Percentiles rank a stretch among this genome's conserved stretches.
Conservation (phyloP, 2,797 vertebrate species). For the Crocodylus rhombifer region DNA sequence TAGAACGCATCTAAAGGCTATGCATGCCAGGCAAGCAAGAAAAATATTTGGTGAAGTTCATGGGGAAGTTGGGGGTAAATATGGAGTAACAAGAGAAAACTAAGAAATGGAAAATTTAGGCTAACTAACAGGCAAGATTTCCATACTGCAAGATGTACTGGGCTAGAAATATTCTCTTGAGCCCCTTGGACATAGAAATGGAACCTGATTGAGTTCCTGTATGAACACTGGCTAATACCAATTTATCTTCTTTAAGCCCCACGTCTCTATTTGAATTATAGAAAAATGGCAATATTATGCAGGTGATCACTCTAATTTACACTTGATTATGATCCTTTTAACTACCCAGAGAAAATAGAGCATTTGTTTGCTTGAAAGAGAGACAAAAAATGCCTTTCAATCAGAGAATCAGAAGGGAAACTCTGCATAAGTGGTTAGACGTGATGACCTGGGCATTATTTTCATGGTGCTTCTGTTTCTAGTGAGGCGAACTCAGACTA, state of each 20-base stretch:
- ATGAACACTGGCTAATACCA: not conserved
- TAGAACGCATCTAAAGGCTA: not conserved
- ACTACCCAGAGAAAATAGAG: slow-evolving; percentile 4
- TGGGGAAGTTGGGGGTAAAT: not conserved
- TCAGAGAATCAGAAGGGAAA: not conserved
- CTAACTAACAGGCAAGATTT: not conserved
- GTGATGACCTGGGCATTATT: fast-evolving
- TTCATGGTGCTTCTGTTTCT: not conserved
- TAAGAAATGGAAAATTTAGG: not conserved
- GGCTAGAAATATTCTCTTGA: not conserved
- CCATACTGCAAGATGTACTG: not conserved
- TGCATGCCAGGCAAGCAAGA: not conserved
- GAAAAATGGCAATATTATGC: not conserved
- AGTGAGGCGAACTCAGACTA: not conserved
- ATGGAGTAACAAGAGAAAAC: not conserved
- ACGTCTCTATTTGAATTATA: not conserved
- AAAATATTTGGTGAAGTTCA: not conserved
- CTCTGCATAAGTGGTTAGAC: not conserved
- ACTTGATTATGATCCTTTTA: not conserved
- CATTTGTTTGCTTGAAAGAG: not conserved
- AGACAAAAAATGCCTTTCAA: not conserved
- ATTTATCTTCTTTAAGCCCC: not conserved
- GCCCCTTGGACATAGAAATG: not conserved
- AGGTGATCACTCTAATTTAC: not conserved
- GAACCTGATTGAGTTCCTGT: not conserved